Evolutionary conservation across 2,113 vertebrate species (phyloP).

Genomic region (Leptosomus discolor): DNA sequence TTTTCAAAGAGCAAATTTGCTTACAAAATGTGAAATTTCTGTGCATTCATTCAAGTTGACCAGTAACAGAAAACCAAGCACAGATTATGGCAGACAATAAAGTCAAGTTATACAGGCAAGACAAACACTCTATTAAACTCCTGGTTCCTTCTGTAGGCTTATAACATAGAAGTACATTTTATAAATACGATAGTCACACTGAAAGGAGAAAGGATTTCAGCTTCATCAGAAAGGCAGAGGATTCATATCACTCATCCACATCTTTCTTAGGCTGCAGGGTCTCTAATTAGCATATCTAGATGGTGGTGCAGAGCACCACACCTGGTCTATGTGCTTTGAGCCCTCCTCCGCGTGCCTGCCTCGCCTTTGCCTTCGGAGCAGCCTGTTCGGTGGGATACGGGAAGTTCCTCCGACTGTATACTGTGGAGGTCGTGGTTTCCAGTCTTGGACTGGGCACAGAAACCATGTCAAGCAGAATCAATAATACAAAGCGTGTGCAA

Average conservation of each 20-base stretch:
- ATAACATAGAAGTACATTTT: not conserved
- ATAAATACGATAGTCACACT: not conserved
- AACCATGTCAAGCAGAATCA: not conserved
- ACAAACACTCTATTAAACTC: not conserved
- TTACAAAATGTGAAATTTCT: not conserved
- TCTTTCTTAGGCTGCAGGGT: not conserved
- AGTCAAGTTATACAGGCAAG: not conserved
- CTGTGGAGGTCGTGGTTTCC: not conserved
- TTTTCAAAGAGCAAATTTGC: not conserved
- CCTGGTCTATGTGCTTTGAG: fast-evolving
- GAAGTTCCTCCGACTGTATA: too few relatives aligned
- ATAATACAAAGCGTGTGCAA: not conserved
- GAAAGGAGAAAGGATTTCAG: not conserved
- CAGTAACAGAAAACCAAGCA: not conserved
- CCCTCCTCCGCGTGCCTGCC: fast-evolving
- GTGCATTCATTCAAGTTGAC: not conserved
- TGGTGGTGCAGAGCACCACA: too few relatives aligned
- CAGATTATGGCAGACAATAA: not conserved
- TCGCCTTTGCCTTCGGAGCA: not conserved
- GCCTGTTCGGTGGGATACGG: not conserved
- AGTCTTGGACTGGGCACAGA: not conserved
- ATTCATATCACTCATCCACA: fast-evolving
- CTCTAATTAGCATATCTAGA: not conserved
- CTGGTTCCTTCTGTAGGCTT: not conserved
- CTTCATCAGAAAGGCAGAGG: not conserved